Base-by-base conservation (phyloP, 1,140 invertebrate genomes). In the Conopomorpha cramerella region DNA sequence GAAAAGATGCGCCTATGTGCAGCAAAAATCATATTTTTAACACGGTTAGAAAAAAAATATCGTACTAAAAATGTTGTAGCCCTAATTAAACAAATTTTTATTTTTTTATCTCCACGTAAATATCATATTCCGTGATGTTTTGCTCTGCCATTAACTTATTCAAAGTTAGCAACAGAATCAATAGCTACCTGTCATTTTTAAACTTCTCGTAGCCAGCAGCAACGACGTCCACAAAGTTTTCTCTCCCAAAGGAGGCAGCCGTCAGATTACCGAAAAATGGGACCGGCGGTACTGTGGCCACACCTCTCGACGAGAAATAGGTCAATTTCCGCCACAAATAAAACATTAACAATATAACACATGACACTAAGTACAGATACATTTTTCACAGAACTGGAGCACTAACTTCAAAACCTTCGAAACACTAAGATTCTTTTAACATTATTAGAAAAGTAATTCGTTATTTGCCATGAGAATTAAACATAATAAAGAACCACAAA, bases 191-290 rank as follows among this genome's bases (percentile, higher is more conserved):
- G 46, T 52, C 36, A 40, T 49, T 37, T 38, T 36, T 46, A 33
- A 52, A 52, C 10, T 36, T 32, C 17, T 46, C 34, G 33, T 52
- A 52, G 18, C 50, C 50, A 27, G 39, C 41, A 8, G 34, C 46
- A 14, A 52, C 46, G 1, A 42, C 39, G 15, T 52, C 46, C 15
- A 52, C 49, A 17, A 52, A 52, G 36, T 52, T 52, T 32, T 49
- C 43, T 30, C 36, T 26, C 27, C 50, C 50, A 17, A 52, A 43
- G 18, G 50, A 49, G 35, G 45, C 46, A 41, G 43, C 46, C 38
- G 50, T 43, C 44, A 52, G 15, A 38, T 52, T 52, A 15, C 46
- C 50, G 13, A 49, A 32, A 35, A 52, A 45, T 16, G 50, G 50
- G 3, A 49, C 18, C 14, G 50, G 43, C 15, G 43, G 39, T 4